phyloP scores from a whole-genome alignment of 2,113 vertebrate species.

The Scolopax mira region DNA sequence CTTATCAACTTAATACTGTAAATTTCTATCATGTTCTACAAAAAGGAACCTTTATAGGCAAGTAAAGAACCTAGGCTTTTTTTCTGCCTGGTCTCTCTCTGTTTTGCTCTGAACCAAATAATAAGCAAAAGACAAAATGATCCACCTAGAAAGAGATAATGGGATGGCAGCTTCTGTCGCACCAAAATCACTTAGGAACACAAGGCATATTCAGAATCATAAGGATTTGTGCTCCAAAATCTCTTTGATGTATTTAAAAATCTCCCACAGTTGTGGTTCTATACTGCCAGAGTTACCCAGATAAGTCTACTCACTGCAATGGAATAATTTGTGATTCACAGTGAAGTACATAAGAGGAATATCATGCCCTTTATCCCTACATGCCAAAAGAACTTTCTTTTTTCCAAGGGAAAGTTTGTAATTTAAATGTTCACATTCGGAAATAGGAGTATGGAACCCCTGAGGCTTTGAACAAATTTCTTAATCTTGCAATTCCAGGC shows the following conservation, averaged over 20 bases:
- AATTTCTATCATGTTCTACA: not conserved
- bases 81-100: not conserved
- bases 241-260: not conserved
- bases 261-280: not conserved
- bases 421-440: not conserved
- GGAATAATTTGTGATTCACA: slow-evolving; percentile 13
- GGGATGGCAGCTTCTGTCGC: not conserved
- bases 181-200: not conserved
- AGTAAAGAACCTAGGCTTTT: not conserved
- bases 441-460: slow-evolving; percentile 1
- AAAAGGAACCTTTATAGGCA: not conserved
- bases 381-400: slow-evolving; percentile 18
- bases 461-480: slow-evolving; percentile 24
- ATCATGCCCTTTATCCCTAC: slow-evolving; percentile 27
- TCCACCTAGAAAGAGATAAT: not conserved
- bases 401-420: not conserved
- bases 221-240: not conserved
- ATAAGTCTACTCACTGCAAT: not conserved
- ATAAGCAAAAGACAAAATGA: not conserved
- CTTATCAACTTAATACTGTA: not conserved
- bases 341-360: slow-evolving; percentile 8
- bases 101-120: not conserved
- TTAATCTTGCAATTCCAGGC: slow-evolving; percentile 30
- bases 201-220: not conserved
- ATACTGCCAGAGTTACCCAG: not conserved